phyloP scores from a whole-genome alignment of 2,113 vertebrate species.

The Pitta sordida region DNA sequence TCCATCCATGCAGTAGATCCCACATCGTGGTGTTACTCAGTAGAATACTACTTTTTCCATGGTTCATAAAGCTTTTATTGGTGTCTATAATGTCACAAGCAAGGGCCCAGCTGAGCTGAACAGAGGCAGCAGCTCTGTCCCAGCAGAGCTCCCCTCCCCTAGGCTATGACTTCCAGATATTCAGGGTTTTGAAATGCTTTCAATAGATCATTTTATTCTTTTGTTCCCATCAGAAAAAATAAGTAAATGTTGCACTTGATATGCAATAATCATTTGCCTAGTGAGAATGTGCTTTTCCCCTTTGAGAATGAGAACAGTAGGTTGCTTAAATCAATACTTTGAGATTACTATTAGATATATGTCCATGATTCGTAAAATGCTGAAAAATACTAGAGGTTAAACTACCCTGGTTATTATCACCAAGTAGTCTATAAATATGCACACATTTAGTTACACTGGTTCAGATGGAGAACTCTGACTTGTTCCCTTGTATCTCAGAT shows the following conservation, averaged over 20 bases:
- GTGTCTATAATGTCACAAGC: too few species aligned
- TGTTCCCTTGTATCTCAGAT: neutral
- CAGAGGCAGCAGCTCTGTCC: neutral
- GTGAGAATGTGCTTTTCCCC: neutral
- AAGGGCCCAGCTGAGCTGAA: neutral
- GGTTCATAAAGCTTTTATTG: neutral
- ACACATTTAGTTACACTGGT: neutral
- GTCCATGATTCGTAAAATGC: neutral
- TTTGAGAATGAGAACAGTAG: neutral
- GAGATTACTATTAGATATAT: neutral
- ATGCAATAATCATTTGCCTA: neutral
- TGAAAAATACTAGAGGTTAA: neutral
- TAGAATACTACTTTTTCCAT: neutral
- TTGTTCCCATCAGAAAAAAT: neutral
- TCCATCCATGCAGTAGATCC: too few species aligned
- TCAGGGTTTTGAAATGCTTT: neutral
- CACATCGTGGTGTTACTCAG: fast-evolving
- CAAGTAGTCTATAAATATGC: neutral
- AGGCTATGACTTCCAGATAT: neutral
- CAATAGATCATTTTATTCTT: neutral
- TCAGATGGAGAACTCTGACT: neutral
- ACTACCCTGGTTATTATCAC: neutral
- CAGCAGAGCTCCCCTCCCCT: neutral
- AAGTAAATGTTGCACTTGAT: neutral
- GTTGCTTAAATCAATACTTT: neutral